Conservation (phyloP, 2,888 invertebrate species). For the Neoascia interrupta region DNA sequence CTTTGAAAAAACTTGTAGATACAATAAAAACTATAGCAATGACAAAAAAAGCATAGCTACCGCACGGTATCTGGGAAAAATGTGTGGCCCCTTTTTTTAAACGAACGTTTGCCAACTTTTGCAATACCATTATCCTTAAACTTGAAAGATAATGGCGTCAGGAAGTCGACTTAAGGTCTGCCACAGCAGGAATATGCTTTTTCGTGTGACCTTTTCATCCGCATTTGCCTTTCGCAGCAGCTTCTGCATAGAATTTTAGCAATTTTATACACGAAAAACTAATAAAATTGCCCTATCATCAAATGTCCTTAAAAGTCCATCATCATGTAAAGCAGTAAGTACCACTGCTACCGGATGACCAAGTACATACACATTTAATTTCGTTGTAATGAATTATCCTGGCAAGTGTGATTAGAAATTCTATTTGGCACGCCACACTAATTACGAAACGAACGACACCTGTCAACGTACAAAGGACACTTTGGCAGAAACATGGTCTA, state of each 20-base stretch:
- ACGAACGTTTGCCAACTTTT: constrained; percentile 48
- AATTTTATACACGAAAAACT: background rate
- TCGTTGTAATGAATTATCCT: constrained; percentile 36
- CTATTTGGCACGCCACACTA: constrained; percentile 51
- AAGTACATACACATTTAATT: constrained; percentile 18
- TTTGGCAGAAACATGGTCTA: constrained; percentile 34
- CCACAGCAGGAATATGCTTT: constrained; percentile 11
- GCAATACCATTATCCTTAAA: constrained; percentile 61
- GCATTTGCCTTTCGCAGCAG: constrained; percentile 6
- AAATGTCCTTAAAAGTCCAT: constrained; percentile 1
- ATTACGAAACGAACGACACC: constrained; percentile 62
- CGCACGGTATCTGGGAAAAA: constrained; percentile 12
- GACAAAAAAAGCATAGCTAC: background rate
- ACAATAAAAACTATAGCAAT: background rate
- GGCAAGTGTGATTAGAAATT: constrained; percentile 52
- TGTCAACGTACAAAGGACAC: constrained; percentile 43
- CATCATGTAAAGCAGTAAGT: background rate
- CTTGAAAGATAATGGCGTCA: constrained; percentile 63
- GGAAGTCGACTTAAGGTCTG: constrained; percentile 47
- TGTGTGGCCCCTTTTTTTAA: constrained; percentile 25
- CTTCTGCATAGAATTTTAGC: background rate
- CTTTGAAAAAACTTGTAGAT: background rate
- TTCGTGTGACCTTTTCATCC: constrained; percentile 5
- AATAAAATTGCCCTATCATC: background rate
- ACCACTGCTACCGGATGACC: background rate